Base-by-base conservation (phyloP, 92 coral and sea anemone genomes). In the Galaxea fascicularis region DNA sequence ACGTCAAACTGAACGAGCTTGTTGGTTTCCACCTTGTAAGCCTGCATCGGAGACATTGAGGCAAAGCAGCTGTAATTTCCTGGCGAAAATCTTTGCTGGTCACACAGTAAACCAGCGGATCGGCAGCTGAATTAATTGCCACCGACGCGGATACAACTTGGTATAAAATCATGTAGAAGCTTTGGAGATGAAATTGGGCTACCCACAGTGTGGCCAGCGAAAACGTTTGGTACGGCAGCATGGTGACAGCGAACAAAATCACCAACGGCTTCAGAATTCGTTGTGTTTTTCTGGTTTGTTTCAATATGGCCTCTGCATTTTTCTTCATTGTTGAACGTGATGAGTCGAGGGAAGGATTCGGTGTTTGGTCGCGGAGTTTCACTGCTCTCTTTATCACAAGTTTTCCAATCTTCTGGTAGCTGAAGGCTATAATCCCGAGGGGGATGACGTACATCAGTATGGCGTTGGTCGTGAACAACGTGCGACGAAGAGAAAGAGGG, bases 231-330 rank as follows among this genome's bases (percentile, higher is more conserved):
- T 87, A 45, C 6, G 94, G 94, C 8, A 91, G 80, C 94, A 91
- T 91, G 17, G 94, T 83, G 29, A 84, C 71, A 8, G 87, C 78
- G 76, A 91, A 91, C 75, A 91, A 67, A 4, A 91, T 57, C 4
- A 91, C 94, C 24, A 91, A 59, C 31, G 89, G 91, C 17, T 85
- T 87, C 10, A 91, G 92, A 39, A 91, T 82, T 65, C 88, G 75
- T 17, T 82, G 80, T 9, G 92, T 91, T 66, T 75, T 71, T 44
- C 67, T 60, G 52, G 72, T 76, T 56, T 86, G 85, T 4, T 59
- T 73, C 45, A 79, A 4, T 3, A 73, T 53, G 64, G 76, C 68
- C 47, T 64, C 76, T 63, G 82, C 69, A 59, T 84, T 90, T 27
- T 76, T 80, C 45, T 44, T 26, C 25, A 80, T 79, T 25, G 90